Evolutionary conservation across 2,113 vertebrate genomes (phyloP), one percentile per base, ranked within the genome.

Genomic region (Burhinus bistriatus): DNA sequence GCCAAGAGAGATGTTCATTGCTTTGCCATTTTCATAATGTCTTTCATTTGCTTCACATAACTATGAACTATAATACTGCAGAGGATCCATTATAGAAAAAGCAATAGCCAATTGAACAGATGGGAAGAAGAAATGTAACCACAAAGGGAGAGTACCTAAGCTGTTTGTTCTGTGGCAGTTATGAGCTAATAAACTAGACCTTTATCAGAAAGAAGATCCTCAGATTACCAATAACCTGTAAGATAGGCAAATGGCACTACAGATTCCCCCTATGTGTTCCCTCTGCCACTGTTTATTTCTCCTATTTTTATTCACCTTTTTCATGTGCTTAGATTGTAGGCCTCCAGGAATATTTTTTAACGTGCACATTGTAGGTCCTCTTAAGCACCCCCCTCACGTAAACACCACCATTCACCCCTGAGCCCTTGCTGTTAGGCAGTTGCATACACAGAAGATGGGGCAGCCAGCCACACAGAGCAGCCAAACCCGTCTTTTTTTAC

Each of bases 51-150:
- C 45, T 93, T 93, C 79, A 82, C 42, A 81, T 73, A 97, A 93
- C 89, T 71, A 72, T 92, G 81, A 94, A 96, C 80, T 93, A 79
- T 93, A 94, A 90, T 59, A 70, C 77, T 73, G 57, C 82, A 86
- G 94, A 95, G 87, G 22, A 84, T 47, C 71, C 59, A 68, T 94
- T 95, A 89, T 1, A 76, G 52, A 72, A 97, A 95, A 95, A 95
- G 80, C 86, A 95, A 97, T 65, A 96, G 91, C 77, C 92, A 89
- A 32, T 87, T 93, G 92, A 97, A 88, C 80, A 97, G 94, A 95
- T 96, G 93, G 86, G 85, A 90, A 75, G 91, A 90, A 90, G 38
- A 93, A 93, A 93, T 69, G 22, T 64, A 96, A 82, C 73, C 88
- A 91, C 92, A 71, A 81, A 68, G 72, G 77, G 29, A 93, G 51